Conservation (phyloP, 2,797 vertebrate species). For the Onychomys arenicola region DNA sequence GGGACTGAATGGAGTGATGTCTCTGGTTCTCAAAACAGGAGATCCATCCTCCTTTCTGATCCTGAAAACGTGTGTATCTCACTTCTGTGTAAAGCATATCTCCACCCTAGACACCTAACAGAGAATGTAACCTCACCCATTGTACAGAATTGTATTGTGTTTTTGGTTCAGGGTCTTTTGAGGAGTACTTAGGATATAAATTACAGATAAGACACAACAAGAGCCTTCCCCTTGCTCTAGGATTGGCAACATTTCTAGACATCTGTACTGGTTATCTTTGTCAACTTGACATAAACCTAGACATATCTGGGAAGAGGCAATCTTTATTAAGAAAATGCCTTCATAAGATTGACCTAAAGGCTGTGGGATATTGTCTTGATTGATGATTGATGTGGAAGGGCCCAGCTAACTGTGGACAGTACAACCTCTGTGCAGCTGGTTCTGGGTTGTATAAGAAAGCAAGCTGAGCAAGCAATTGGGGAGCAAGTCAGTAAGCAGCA, state of each 20-base stretch:
- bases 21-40: slow-evolving; percentile 46
- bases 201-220: slow-evolving; percentile 46
- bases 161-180: slow-evolving; percentile 50
- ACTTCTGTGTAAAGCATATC: slow-evolving; percentile 41
- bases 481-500: too few relatives aligned
- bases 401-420: too few relatives aligned
- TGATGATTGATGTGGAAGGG: neutral
- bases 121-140: neutral
- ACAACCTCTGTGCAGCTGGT: neutral
- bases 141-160: slow-evolving; percentile 34
- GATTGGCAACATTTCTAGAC: neutral
- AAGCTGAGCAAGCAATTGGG: neutral
- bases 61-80: slow-evolving; percentile 26
- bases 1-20: neutral
- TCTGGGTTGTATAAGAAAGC: neutral
- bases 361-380: neutral
- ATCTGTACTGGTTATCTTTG: neutral
- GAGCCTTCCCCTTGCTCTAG: neutral
- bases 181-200: slow-evolving; percentile 44
- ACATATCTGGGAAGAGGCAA: neutral
- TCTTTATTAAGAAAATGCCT: neutral
- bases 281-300: neutral
- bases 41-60: slow-evolving; percentile 22
- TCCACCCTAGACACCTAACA: slow-evolving; percentile 1
- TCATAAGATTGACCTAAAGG: neutral